Base-by-base conservation (phyloP, 2,888 invertebrate species). In the Pseudococcus jackbeardsleyi region DNA sequence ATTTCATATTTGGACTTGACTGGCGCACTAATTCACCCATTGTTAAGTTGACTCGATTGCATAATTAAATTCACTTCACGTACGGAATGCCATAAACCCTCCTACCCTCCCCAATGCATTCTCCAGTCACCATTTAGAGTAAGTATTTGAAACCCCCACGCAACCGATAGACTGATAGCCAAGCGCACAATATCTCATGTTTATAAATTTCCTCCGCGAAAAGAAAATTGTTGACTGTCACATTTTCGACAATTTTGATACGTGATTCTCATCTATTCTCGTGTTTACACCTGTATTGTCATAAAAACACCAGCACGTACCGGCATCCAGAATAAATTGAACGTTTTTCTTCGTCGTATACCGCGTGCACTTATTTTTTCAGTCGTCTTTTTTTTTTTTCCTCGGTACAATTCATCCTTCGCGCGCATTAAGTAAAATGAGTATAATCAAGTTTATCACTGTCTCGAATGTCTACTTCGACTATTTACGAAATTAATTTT, bases 241-340 rank as follows among this genome's bases (percentile, higher is more conserved):
- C 46, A 82, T 82, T 82, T 82, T 82, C 79, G 79, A 82, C 42
- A 82, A 82, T 82, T 82, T 82, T 82, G 79, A 46, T 46, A 82
- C 79, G 79, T 82, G 79, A 46, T 46, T 82, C 79, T 82, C 79
- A 82, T 82, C 79, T 82, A 82, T 82, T 82, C 15, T n/a, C 2
- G 39, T 82, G 79, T 82, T 82, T 82, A 82, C 79, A 82, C 79
- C 79, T 82, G 79, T 46, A 82, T 82, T 46, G 79, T 46, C 19
- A 82, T 82, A 82, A 82, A 46, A 82, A 82, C 46, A 46, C 79
- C 42, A n/a, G 79, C 79, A 82, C 79, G 79, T 82, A 82, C 42
- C 42, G 9, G 79, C 42, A 46, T n/a, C 19, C 79, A 46, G 46
- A 82, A 82, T 82, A 82, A 82, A 82, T 82, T 82, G 46, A 82